Conservation (phyloP, 30 jellyfish, hydroid and myxozoan species). For the Hydractinia echinata region DNA sequence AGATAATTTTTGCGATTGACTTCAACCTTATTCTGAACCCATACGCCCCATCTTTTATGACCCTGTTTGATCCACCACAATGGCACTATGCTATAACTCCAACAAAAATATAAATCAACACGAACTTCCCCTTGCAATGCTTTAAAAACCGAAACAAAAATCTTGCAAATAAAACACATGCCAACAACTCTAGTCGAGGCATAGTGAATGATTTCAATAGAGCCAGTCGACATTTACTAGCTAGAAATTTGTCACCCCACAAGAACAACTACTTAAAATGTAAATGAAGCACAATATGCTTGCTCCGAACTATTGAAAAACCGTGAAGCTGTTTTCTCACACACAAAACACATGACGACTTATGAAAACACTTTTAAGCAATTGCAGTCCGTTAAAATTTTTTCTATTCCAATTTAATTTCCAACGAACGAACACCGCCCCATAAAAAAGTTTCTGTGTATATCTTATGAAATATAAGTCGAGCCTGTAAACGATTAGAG, state of each 20-base stretch:
- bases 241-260: too few species aligned
- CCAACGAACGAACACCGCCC: conserved; percentile 1
- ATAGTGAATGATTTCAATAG: conserved; percentile 7
- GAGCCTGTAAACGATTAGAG: too few species aligned
- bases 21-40: too few species aligned
- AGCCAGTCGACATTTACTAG: conserved; percentile 10
- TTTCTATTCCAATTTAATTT: not conserved
- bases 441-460: not conserved
- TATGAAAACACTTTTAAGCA: conserved; percentile 1
- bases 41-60: too few species aligned
- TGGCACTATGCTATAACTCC: conserved; percentile 2
- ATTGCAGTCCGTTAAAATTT: not conserved
- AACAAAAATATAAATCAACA: not conserved
- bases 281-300: too few species aligned
- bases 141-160: too few species aligned
- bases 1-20: too few species aligned
- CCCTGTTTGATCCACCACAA: too few species aligned
- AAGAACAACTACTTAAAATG: too few species aligned
- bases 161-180: not conserved
- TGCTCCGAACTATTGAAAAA: conserved; percentile 2
- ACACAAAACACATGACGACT: conserved; percentile 11
- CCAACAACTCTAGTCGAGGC: conserved; percentile 4
- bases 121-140: too few species aligned
- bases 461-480: conserved; percentile 1
- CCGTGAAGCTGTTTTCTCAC: not conserved